These are phyloP conservation scores for Sebastes minor DNA, from an alignment of 2,797 vertebrate genomes.

Conservation along the genomic window DNA sequence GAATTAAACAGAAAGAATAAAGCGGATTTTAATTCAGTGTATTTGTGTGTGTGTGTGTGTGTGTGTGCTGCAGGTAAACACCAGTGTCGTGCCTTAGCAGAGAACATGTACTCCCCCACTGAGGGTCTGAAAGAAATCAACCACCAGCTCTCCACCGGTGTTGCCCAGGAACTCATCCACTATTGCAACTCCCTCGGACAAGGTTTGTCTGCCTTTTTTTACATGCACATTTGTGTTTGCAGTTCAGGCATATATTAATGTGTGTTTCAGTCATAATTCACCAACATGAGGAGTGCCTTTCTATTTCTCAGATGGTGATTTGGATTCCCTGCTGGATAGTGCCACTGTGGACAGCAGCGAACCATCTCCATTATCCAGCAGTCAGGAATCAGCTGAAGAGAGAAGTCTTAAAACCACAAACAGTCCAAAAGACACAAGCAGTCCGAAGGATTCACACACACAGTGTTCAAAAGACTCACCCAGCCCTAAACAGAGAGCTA, in stretches of 20 bases:
- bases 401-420: constrained; percentile 74
- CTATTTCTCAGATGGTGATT: constrained; percentile 86
- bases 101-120: constrained; percentile 89
- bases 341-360: constrained; percentile 83
- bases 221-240: neutral
- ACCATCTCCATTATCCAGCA: constrained; percentile 78
- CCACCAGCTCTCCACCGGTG: constrained; percentile 90
- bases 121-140: constrained; percentile 92
- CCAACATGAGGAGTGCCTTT: neutral
- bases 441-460: constrained; percentile 39
- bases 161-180: constrained; percentile 87
- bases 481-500: constrained; percentile 42
- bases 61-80: constrained; percentile 87
- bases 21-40: neutral
- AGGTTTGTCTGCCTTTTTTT: constrained; percentile 78
- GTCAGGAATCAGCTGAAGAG: constrained; percentile 78
- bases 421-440: constrained; percentile 49
- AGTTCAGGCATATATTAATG: neutral
- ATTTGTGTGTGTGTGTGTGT: neutral
- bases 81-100: constrained; percentile 92
- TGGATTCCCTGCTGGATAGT: constrained; percentile 90
- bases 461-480: constrained; percentile 55
- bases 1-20: neutral
- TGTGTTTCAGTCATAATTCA: constrained; percentile 3
- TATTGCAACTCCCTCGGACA: constrained; percentile 91